phyloP scores from a whole-genome alignment of 2,113 vertebrate species.

The Lethenteron reissneri region DNA sequence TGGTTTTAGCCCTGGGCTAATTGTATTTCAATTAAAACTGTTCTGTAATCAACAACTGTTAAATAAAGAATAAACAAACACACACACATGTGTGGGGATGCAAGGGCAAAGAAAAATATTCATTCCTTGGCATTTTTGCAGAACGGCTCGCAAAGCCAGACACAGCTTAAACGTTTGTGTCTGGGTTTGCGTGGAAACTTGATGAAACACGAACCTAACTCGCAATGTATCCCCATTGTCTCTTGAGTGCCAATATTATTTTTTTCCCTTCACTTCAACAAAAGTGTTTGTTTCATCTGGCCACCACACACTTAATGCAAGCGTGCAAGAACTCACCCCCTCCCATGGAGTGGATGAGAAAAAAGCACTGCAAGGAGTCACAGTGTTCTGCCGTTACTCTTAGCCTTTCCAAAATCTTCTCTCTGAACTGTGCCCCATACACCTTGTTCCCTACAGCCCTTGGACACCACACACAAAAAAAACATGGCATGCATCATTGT shows the following conservation, averaged over 20 bases:
- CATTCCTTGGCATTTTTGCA: no score
- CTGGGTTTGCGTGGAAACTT: no score
- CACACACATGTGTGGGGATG: no score
- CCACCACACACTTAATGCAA: background rate
- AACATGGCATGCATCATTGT: no score
- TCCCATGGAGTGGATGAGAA: constrained; percentile 91
- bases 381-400: constrained; percentile 62
- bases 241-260: background rate
- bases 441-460: constrained; percentile 73
- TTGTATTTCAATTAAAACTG: no score
- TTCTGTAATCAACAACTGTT: no score
- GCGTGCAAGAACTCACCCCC: constrained; percentile 37
- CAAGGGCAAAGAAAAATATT: no score
- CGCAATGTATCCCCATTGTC: background rate
- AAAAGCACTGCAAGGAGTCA: constrained; percentile 83
- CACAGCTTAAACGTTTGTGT: no score
- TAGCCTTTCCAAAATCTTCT: constrained; percentile 56
- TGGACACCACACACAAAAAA: constrained; percentile 10
- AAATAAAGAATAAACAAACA: no score
- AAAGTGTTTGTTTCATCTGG: no score
- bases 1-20: no score
- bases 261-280: background rate
- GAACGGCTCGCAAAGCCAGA: no score
- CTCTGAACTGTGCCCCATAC: constrained; percentile 51
- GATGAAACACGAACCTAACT: background rate